Evolutionary conservation across 2,888 invertebrate genomes (phyloP).

Genomic region (Microchrysa polita): DNA sequence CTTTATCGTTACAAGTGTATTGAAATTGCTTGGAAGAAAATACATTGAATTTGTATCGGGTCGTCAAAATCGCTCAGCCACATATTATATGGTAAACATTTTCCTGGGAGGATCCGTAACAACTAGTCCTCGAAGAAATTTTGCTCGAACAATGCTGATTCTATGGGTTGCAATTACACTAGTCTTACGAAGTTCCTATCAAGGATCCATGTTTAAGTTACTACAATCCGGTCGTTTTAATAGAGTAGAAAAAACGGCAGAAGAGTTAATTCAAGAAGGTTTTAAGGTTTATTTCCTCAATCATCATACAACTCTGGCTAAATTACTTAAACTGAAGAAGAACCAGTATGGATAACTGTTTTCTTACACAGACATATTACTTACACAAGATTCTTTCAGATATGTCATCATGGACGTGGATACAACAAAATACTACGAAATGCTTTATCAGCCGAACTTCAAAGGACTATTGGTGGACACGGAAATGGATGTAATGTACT

Average conservation of each 20-base stretch:
- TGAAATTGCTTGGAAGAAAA: conserved; percentile 24
- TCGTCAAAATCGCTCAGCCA: conserved; percentile 27
- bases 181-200: conserved; percentile 49
- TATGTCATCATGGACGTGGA: conserved; percentile 6
- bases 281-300: conserved; percentile 16
- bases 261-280: conserved; percentile 16
- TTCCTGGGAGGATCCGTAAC: conserved; percentile 44
- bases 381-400: neutral
- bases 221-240: conserved; percentile 38
- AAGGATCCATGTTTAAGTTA: conserved; percentile 48
- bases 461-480: conserved; percentile 27
- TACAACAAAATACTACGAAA: neutral
- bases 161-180: conserved; percentile 47
- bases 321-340: neutral
- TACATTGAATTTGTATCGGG: conserved; percentile 45
- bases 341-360: conserved; percentile 9
- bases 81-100: conserved; percentile 46
- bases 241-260: neutral
- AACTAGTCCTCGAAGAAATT: conserved; percentile 42
- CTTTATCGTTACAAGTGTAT: conserved; percentile 16
- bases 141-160: conserved; percentile 46
- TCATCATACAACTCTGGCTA: neutral
- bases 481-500: conserved; percentile 4
- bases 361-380: neutral
- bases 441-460: conserved; percentile 10